Percentiles rank a stretch among this genome's conserved stretches.
Conservation (phyloP, 2,113 vertebrate species). For the Girardinichthys multiradiatus region DNA sequence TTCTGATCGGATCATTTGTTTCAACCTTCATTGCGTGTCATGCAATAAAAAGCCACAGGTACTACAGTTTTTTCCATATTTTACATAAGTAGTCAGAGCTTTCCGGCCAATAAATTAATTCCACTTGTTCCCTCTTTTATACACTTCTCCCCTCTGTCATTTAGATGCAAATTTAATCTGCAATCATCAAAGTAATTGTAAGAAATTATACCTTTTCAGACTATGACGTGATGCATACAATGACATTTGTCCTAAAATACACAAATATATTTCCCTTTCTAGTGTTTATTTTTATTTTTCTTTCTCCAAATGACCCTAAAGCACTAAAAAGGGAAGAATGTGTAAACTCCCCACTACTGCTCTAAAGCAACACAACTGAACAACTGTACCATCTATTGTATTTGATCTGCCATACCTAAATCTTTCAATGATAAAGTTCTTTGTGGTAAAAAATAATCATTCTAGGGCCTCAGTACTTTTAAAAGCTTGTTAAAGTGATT, state of each 20-base stretch:
- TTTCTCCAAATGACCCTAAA: neutral
- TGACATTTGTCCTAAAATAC: neutral
- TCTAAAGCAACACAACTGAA: neutral
- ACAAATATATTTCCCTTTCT: neutral
- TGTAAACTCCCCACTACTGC: neutral
- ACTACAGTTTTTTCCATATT: neutral
- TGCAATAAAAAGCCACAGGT: slow-evolving; percentile 42
- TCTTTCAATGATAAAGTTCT: neutral
- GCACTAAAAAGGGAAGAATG: neutral
- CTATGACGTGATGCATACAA: neutral
- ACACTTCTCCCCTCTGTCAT: no score
- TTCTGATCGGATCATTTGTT: slow-evolving; percentile 46
- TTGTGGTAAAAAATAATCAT: neutral
- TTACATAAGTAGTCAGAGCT: no score
- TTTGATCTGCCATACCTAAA: neutral
- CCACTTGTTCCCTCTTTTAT: no score
- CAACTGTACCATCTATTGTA: neutral
- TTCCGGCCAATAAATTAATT: no score
- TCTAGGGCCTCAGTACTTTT: no score
- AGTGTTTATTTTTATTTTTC: neutral
- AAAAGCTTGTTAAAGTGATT: neutral
- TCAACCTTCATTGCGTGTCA: slow-evolving; percentile 42
- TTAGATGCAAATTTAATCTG: no score
- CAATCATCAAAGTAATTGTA: no score
- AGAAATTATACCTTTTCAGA: no score